Evolutionary conservation across 1,140 invertebrate genomes (phyloP), one percentile per base, ranked within the genome.

Genomic region (Brachionus calyciflorus): DNA sequence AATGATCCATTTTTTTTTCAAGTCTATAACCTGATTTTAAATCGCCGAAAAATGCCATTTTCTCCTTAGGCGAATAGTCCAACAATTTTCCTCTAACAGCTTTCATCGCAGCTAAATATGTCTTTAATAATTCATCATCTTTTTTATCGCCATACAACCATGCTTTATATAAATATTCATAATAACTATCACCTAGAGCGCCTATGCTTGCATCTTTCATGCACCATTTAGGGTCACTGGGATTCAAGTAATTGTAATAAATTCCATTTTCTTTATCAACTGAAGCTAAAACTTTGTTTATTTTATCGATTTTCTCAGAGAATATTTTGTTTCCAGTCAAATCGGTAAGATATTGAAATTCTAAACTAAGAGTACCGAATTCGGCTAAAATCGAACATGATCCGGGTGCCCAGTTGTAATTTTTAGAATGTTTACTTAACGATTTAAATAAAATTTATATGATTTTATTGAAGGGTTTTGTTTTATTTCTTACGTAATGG

Each of bases 1-100:
- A 85, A 85, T 99, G 95, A 82, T 97, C 96, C 96, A 99, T 99
- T 88, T 98, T 98, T 81, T 95, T 92, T 81, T 98, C 95, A 2
- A 93, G 84, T 51, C 92, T 86, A 73, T 93, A 93, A 81, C 93
- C 96, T 81, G 94, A 95, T 80, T 96, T 37, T 3, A 37, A 87
- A 82, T 99, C 95, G 0, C 93, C 93, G 73, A 96, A 90, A 83
- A 98, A 99, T 1, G 89, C 89, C 5, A 98, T 87, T 0, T 93
- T 93, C 41, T 89, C 88, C 2, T 89, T 87, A 1, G 93, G 96
- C 53, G 90, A 86, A 17, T 97, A 88, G 89, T 97, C 78, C 77
- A 85, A 84, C 37, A 86, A 82, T 69, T 87, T 83, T 17, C 9
- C 33, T 37, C 33, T 3, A 37, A 88, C 82, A 79, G 86, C 86